Conservation (phyloP, 2,797 vertebrate species). For the Myioborus miniatus region DNA sequence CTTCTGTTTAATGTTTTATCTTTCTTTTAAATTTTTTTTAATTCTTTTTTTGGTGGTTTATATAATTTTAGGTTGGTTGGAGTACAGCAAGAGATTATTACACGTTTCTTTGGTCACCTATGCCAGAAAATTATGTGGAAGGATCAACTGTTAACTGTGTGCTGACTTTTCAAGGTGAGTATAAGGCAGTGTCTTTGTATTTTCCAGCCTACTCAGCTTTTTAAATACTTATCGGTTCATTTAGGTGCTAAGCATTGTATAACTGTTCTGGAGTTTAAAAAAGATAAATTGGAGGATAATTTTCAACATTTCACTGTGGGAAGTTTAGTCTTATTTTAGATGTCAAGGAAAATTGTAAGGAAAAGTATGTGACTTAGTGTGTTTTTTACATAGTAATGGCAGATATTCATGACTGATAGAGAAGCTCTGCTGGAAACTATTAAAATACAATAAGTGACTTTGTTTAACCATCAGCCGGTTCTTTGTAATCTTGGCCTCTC, state of each 20-base stretch:
- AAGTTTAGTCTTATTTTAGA: neutral
- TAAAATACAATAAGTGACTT: neutral
- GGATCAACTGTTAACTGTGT: slow-evolving; percentile 92
- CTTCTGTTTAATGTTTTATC: neutral
- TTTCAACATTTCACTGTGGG: neutral
- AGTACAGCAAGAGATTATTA: slow-evolving; percentile 98
- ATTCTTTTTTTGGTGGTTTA: neutral
- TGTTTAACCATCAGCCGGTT: neutral
- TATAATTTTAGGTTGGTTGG: slow-evolving; percentile 91
- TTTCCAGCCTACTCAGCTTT: neutral
- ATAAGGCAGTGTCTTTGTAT: neutral
- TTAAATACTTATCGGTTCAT: neutral
- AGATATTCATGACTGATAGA: neutral
- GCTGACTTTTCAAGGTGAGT: slow-evolving; percentile 94
- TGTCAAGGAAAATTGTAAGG: neutral
- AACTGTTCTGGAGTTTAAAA: neutral
- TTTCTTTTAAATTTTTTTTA: rapidly evolving
- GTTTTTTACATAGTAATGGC: neutral
- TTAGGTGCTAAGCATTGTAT: neutral
- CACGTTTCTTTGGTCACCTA: slow-evolving; percentile 98
- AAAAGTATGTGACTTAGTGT: neutral
- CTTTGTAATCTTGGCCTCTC: neutral
- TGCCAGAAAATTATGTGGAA: slow-evolving; percentile 91
- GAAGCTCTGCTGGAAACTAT: neutral
- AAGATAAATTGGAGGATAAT: neutral